Evolutionary conservation across 2,888 invertebrate genomes (phyloP), one percentile per base, ranked within the genome.

Genomic region (Idaea aversata): DNA sequence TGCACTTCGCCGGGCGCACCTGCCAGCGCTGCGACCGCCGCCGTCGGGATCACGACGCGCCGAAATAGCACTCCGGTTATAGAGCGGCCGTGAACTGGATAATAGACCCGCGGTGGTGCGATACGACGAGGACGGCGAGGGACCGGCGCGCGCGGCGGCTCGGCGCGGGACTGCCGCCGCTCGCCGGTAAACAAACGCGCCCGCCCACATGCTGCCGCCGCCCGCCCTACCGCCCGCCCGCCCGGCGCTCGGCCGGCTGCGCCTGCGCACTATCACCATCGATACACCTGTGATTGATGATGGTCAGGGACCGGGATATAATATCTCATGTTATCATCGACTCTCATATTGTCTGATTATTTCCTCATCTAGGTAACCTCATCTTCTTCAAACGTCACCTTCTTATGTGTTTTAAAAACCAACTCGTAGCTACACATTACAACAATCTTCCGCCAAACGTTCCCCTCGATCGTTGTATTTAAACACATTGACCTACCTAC

Each of bases 51-150:
- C 85, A 88, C 84, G 84, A 86, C 88, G 88, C 83, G 88, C 90
- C 88, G 88, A 90, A 90, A 90, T 90, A 90, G 90, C 88, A 84
- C 88, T 85, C 84, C 86, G 87, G 81, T 89, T 87, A 90, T 91
- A 90, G 90, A 86, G 90, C 90, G 91, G 86, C 91, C 91, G 91
- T 91, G 91, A 91, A 91, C 91, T 90, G 91, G 85, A 90, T 90
- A 13, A 13, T 47, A 47, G 47, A 47, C 47, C 25, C 47, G 85
- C n/a, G 76, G 82, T 88, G 85, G 85, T 84, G 84, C 73, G 78
- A 25, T 25, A 25, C 25, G 25, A 25, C 25, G 25, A n/a, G n/a
- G n/a, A 72, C 80, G 77, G 80, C 81, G 79, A 63, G 81, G 76
- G 80, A 73, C 77, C 79, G 79, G 77, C 75, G 80, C 78, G 74